Base-by-base conservation (phyloP, 2,888 invertebrate species). In the Magallana nippona region DNA sequence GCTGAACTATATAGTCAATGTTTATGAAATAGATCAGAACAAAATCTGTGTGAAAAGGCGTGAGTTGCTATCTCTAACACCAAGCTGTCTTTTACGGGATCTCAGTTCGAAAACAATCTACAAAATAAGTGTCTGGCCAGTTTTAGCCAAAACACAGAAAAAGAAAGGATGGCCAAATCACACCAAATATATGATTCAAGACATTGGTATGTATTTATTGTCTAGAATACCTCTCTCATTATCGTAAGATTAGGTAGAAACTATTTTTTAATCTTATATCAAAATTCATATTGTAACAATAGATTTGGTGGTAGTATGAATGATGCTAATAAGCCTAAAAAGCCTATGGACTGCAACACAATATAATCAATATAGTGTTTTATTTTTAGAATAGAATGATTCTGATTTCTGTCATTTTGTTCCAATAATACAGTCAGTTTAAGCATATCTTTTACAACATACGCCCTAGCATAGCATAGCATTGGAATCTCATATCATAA, bases 41-140 rank as follows among this genome's bases (percentile, higher is more conserved):
- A 71, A 71, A 71, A 13, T 71, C 27, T 71, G 27, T 15, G 15
- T 71, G 5, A 71, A 71, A 71, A 71, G 32, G 27, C 27, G 27
- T 10, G 71, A 71, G 15, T 13, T 71, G 15, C 27, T 71, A 27
- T 71, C 71, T 32, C 17, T 27, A 15, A 32, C 22, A 71, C 71
- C 71, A 0, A 71, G 71, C 32, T 71, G 71, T 22, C 15, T 22
- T 15, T 15, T 71, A 22, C 13, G 27, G 11, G 71, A 71, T 13
- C 71, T 71, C 13, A 32, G 13, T 71, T 22, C 71, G 13, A 71
- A 27, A 32, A 71, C 71, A 3, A 71, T 32, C 13, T 71, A 71
- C 22, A 71, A 71, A 71, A 71, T 71, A 32, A 71, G 71, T 27
- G 71, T 71, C 13, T 71, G 71, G 71, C 71, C 71, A 71, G 71